Evolutionary conservation across 2,888 invertebrate genomes (phyloP).

Genomic region (Boloria selene): DNA sequence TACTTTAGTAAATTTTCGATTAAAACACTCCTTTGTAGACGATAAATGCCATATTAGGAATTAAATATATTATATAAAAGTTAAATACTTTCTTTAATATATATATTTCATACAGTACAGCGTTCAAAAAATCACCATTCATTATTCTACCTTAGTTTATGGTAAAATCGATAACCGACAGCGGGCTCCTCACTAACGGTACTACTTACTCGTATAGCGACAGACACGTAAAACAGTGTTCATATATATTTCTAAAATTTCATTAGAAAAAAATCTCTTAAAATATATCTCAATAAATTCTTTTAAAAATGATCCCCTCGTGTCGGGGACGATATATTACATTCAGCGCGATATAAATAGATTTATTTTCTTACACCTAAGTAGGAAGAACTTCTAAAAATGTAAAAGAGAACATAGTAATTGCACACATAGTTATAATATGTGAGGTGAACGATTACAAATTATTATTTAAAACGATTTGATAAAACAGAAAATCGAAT

Average conservation of each 20-base stretch:
- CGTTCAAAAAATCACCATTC: conserved; percentile 52
- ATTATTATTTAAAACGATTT: conserved; percentile 44
- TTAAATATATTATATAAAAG: conserved; percentile 68
- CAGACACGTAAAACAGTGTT: conserved; percentile 75
- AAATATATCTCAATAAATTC: conserved; percentile 77
- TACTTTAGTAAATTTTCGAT: conserved; percentile 70
- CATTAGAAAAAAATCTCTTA: conserved; percentile 78
- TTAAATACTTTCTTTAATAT: conserved; percentile 54
- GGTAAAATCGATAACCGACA: conserved; percentile 63
- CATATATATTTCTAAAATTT: conserved; percentile 68
- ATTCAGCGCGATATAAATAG: conserved; percentile 73
- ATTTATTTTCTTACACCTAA: conserved; percentile 70
- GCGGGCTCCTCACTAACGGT: conserved; percentile 60
- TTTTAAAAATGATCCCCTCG: conserved; percentile 59
- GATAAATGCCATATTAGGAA: conserved; percentile 82
- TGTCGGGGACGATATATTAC: conserved; percentile 62
- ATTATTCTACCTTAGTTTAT: conserved; percentile 56
- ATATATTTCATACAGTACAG: conserved; percentile 51
- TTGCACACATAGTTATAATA: conserved; percentile 66
- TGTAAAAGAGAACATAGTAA: conserved; percentile 72
- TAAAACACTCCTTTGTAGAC: conserved; percentile 77
- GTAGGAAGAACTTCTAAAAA: conserved; percentile 74
- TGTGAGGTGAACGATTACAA: conserved; percentile 56
- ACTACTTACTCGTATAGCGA: conserved; percentile 67
- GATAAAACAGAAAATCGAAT: conserved; percentile 36